These are phyloP conservation scores for Tenthredo notha DNA, from an alignment of 2,888 invertebrate genomes.

Conservation along the genomic window DNA sequence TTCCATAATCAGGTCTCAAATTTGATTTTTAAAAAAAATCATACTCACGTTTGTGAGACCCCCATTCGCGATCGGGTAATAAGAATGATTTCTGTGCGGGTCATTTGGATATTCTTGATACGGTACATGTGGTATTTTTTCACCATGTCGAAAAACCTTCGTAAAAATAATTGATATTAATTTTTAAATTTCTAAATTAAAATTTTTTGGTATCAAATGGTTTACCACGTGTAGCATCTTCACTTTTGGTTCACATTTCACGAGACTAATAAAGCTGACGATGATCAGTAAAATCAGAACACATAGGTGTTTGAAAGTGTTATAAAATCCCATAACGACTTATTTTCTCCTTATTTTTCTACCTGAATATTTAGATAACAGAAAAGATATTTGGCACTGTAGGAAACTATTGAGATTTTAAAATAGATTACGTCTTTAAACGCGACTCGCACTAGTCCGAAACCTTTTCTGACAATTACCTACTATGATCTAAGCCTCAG, in stretches of 20 bases:
- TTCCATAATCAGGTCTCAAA: neutral
- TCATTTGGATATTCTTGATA: conserved; percentile 81
- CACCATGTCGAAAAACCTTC: conserved; percentile 82
- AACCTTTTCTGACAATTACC: conserved; percentile 63
- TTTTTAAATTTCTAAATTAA: neutral
- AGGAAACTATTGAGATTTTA: too few relatives aligned
- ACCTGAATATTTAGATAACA: neutral
- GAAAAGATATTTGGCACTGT: too few relatives aligned
- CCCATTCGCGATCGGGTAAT: conserved; percentile 80
- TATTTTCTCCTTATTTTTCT: neutral
- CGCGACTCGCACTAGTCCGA: conserved; percentile 61
- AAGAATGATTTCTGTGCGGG: conserved; percentile 77
- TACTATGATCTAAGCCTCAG: conserved; percentile 61
- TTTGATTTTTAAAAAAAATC: neutral
- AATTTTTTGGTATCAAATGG: conserved; percentile 10
- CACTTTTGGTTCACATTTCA: conserved; percentile 62
- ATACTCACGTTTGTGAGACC: conserved; percentile 79
- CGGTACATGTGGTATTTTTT: conserved; percentile 80
- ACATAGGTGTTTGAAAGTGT: neutral
- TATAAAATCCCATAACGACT: neutral
- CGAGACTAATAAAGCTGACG: conserved; percentile 16
- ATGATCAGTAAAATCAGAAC: neutral
- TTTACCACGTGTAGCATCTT: conserved; percentile 73
- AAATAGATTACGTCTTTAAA: neutral
- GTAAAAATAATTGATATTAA: conserved; percentile 58